These are phyloP conservation scores for Globicephala melas DNA, from an alignment of 2,113 vertebrate species.

Conservation along the genomic window DNA sequence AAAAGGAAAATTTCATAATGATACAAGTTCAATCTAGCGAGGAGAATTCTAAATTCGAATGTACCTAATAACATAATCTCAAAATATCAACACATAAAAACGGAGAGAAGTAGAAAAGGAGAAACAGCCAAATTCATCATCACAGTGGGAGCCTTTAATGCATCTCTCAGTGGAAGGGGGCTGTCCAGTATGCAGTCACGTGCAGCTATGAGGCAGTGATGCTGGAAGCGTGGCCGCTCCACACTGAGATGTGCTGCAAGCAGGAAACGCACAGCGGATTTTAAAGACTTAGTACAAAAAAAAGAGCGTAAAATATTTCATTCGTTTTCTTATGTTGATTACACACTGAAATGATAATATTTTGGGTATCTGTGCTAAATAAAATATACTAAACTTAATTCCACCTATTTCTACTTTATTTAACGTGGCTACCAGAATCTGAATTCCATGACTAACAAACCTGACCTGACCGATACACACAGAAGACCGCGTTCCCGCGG, in stretches of 20 bases:
- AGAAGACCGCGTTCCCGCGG: not conserved
- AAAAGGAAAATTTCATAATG: not conserved
- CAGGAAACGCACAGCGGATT: not conserved
- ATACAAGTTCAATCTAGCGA: not conserved
- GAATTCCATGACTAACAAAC: not conserved
- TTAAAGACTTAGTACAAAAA: not conserved
- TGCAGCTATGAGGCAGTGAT: rapidly evolving
- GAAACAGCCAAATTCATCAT: rapidly evolving
- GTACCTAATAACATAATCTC: not conserved
- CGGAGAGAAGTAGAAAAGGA: not conserved
- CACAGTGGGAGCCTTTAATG: not conserved
- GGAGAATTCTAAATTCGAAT: not conserved
- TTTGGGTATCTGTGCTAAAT: not conserved
- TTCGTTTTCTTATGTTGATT: too few species aligned
- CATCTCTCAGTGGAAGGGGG: rapidly evolving
- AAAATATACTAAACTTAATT: not conserved
- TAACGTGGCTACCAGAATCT: not conserved
- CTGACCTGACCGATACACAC: rapidly evolving
- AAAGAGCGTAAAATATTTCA: not conserved
- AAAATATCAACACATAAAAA: not conserved
- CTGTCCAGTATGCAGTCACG: rapidly evolving
- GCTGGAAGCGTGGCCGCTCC: not conserved
- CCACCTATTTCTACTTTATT: not conserved
- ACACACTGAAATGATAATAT: not conserved
- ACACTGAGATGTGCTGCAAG: not conserved